Percentiles rank a stretch among this genome's conserved stretches.
These are phyloP conservation scores for Tangara arthus DNA, from an alignment of 2,797 vertebrate genomes.

Conservation along the genomic window DNA sequence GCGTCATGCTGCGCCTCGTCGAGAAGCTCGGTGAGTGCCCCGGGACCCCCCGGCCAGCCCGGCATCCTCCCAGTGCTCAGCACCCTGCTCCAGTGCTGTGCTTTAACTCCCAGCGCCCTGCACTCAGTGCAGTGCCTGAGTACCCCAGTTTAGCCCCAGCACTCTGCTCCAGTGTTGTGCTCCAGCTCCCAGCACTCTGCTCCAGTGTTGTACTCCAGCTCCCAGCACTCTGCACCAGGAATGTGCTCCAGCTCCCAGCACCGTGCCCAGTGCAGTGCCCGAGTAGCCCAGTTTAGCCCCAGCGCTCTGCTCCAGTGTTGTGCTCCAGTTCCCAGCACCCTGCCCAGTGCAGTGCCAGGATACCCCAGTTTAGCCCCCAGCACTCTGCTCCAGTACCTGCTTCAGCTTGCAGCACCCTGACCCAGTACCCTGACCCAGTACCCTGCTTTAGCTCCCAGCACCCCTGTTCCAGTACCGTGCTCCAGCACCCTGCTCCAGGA, in stretches of 20 bases:
- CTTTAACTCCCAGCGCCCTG: background rate
- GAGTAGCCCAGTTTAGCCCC: too few species aligned
- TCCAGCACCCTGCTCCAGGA: background rate
- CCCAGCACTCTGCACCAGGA: too few species aligned
- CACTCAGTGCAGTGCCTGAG: background rate
- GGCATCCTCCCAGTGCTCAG: background rate
- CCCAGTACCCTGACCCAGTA: background rate
- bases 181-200: background rate
- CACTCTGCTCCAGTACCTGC: background rate
- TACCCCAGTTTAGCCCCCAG: background rate
- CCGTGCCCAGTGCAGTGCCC: too few species aligned
- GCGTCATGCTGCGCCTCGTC: conserved; percentile 98
- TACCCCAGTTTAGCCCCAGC: too few species aligned
- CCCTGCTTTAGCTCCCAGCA: background rate
- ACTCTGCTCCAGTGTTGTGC: rapidly evolving
- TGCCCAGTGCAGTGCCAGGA: background rate
- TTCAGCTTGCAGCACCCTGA: background rate
- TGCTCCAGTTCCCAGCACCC: too few species aligned
- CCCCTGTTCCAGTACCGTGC: background rate
- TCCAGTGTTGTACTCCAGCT: rapidly evolving
- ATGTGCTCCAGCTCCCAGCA: background rate
- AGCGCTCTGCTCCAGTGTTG: too few species aligned
- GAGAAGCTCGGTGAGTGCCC: conserved; percentile 91
- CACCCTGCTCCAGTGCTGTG: background rate
- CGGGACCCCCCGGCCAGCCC: background rate